Evolutionary conservation across 2,888 invertebrate species (phyloP).

Genomic region (Epinotia nisella): DNA sequence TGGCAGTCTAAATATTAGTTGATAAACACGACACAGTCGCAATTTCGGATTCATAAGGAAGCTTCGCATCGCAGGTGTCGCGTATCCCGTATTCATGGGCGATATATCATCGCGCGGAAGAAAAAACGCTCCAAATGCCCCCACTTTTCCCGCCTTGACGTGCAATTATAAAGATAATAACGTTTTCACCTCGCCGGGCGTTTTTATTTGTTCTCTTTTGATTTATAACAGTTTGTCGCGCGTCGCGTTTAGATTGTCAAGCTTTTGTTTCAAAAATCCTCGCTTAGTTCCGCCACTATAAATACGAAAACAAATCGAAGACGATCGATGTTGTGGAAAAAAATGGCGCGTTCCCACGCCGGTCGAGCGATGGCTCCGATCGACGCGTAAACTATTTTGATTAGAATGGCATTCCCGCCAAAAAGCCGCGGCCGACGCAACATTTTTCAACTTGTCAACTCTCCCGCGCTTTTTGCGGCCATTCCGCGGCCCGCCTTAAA

Average conservation of each 20-base stretch:
- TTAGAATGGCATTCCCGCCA: slow-evolving; percentile 81
- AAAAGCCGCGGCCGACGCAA: slow-evolving; percentile 71
- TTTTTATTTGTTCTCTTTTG: slow-evolving; percentile 81
- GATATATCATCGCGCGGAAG: slow-evolving; percentile 77
- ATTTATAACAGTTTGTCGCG: slow-evolving; percentile 75
- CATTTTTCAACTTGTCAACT: slow-evolving; percentile 80
- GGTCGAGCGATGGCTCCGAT: slow-evolving; percentile 49
- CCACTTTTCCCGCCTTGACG: slow-evolving; percentile 77
- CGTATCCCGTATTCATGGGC: slow-evolving; percentile 82
- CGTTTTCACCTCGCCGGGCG: slow-evolving; percentile 79
- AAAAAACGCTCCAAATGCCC: slow-evolving; percentile 62
- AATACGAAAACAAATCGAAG: slow-evolving; percentile 55
- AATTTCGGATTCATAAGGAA: slow-evolving; percentile 80
- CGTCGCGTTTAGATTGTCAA: slow-evolving; percentile 47
- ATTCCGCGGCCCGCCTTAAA: slow-evolving; percentile 75
- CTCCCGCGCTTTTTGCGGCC: slow-evolving; percentile 72
- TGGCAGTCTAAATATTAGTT: slow-evolving; percentile 53
- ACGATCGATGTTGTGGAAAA: slow-evolving; percentile 60
- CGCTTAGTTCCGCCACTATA: slow-evolving; percentile 50
- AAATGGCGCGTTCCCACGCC: slow-evolving; percentile 68
- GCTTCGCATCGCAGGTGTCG: slow-evolving; percentile 74
- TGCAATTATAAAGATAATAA: slow-evolving; percentile 85
- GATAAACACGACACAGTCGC: slow-evolving; percentile 68
- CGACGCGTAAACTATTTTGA: slow-evolving; percentile 84
- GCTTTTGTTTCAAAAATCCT: slow-evolving; percentile 44